Conservation (phyloP, 2,113 vertebrate genomes). For the Thinocorus orbignyianus region DNA sequence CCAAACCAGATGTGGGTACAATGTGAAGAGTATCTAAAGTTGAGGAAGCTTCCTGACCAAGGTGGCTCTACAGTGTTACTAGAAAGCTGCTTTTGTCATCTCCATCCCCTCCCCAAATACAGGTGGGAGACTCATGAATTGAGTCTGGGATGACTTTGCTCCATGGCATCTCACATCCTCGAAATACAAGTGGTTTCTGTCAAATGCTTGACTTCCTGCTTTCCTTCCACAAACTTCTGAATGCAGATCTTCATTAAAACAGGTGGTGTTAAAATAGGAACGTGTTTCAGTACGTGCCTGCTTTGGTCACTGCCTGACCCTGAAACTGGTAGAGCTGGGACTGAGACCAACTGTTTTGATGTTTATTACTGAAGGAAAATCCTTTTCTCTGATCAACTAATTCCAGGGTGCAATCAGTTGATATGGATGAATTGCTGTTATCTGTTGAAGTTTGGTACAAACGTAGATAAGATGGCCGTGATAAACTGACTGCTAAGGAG, state of each 20-base stretch:
- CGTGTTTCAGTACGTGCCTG: neutral
- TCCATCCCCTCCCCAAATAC: constrained; percentile 75
- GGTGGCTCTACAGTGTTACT: constrained; percentile 65
- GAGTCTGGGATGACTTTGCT: neutral
- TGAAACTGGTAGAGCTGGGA: neutral
- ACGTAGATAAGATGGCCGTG: neutral
- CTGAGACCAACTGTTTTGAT: neutral
- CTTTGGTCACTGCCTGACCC: neutral
- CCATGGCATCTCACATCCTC: neutral
- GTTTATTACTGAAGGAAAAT: neutral
- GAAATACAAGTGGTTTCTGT: neutral
- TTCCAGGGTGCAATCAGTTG: neutral
- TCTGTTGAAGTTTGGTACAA: neutral
- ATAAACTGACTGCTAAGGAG: neutral
- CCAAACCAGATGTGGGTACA: constrained; percentile 76
- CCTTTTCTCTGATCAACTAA: neutral
- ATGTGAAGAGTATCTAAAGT: constrained; percentile 84
- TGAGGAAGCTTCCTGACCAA: constrained; percentile 73
- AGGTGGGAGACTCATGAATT: constrained; percentile 47
- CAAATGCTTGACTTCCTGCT: neutral
- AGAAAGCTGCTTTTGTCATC: constrained; percentile 78
- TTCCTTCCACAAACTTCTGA: neutral
- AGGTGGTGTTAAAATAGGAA: fast-evolving
- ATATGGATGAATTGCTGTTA: fast-evolving
- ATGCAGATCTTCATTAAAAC: neutral